Evolutionary conservation across 2,113 vertebrate species (phyloP), one percentile per base, ranked within the genome.

Genomic region (human (Homo sapiens)): DNA sequence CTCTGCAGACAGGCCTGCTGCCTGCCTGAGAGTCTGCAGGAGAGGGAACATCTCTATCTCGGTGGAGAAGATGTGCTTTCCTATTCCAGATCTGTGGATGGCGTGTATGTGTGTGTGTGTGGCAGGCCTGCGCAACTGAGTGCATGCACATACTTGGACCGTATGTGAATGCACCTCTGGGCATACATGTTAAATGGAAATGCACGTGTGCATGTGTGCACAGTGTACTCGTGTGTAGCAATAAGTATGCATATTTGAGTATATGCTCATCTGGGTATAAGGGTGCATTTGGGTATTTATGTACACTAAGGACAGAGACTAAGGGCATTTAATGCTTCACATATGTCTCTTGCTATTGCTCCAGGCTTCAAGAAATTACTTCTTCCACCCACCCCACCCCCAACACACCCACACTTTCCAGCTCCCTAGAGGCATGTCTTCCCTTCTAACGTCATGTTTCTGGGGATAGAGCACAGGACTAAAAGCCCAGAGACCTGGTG

Each of bases 91-190:
- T 81, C 38, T 48, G 27, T 18, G 75, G 43, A 35, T 11, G 35
- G 89, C 0, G 5, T 9, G 4, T 8, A 1, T 4, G 73, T 3
- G n/a, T 30, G 38, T 6, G 18, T 0, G 0, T 5, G 2, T 1
- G 3, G 1, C 22, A 18, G 13, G 27, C 61, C 61, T 64, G 50
- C 2, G 11, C 6, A 11, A 30, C n/a, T 43, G 38, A 16, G 30
- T 16, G 32, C 66, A 38, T 22, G 18, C 70, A 72, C 11, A 5
- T 45, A 61, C 48, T 66, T 9, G 8, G 13, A 40, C 40, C 23
- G 43, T 35, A 1, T 55, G 52, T 6, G 35, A 38, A 5, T 2
- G 10, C 9, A 1, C 25, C 32, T 48, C 80, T 35, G 35, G 64
- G 57, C 18, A 8, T 3, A 43, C 8, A 5, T 22, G 7, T 38